Conservation (phyloP, 92 coral and sea anemone genomes). For the Palythoa grandiflora region DNA sequence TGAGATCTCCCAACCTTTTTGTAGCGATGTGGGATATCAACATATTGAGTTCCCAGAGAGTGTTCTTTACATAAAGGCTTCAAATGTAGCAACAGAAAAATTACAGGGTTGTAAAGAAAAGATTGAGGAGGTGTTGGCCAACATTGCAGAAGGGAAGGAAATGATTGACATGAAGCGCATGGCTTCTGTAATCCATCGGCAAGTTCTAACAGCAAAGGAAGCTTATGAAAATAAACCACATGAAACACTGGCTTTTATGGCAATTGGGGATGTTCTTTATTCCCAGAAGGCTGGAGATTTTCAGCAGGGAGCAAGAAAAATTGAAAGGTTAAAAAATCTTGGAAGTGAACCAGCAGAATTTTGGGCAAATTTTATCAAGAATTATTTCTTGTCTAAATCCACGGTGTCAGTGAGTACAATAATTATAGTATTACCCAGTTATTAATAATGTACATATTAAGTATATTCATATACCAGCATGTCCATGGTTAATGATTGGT, state of each 20-base stretch:
- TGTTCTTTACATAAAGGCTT: constrained; percentile 80
- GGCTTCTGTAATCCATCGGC: constrained; percentile 85
- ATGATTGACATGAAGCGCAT: constrained; percentile 88
- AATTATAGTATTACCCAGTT: neutral
- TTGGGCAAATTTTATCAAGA: constrained; percentile 80
- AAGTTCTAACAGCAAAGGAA: constrained; percentile 87
- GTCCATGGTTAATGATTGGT: no score
- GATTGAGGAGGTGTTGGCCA: constrained; percentile 72
- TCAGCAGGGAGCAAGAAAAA: constrained; percentile 68
- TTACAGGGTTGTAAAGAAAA: constrained; percentile 80
- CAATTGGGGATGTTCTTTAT: constrained; percentile 88
- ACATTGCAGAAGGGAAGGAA: constrained; percentile 74
- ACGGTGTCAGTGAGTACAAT: constrained; percentile 71
- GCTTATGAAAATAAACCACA: constrained; percentile 90
- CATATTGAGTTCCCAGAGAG: constrained; percentile 82
- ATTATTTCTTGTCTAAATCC: constrained; percentile 72
- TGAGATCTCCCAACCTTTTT: constrained; percentile 91
- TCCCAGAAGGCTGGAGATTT: constrained; percentile 74
- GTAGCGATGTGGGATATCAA: constrained; percentile 82
- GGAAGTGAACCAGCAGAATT: constrained; percentile 70
- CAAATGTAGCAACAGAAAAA: constrained; percentile 84
- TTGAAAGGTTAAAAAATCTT: constrained; percentile 69
- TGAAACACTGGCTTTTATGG: constrained; percentile 81
- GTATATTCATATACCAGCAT: no score
- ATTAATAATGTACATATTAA: no score